Percentiles rank a stretch among this genome's conserved stretches.
Conservation (phyloP, 2,797 vertebrate species). For the Arremon aurantiirostris region DNA sequence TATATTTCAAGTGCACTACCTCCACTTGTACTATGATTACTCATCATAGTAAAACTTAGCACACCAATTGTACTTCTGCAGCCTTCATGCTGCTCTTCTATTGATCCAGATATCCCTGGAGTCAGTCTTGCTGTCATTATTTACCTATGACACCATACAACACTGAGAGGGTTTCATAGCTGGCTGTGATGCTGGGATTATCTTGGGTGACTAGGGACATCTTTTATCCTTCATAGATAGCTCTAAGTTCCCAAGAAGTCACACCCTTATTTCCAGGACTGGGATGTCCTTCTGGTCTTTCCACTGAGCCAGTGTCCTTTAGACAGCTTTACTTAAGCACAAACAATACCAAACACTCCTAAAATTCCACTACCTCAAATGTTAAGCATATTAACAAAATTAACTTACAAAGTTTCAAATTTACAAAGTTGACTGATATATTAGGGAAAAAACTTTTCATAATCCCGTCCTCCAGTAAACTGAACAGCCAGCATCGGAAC, state of each 20-base stretch:
- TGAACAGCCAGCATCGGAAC: background rate
- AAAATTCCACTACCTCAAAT: background rate
- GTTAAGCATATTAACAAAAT: background rate
- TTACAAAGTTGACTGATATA: background rate
- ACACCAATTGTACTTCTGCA: background rate
- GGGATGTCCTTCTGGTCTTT: background rate
- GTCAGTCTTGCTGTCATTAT: background rate
- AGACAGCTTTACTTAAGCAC: background rate
- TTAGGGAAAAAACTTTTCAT: background rate
- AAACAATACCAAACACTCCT: background rate
- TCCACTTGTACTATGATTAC: rapidly evolving
- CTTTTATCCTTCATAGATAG: background rate
- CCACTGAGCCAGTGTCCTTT: background rate
- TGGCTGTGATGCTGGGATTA: background rate
- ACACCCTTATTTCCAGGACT: background rate
- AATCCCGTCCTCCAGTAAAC: background rate
- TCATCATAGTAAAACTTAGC: background rate
- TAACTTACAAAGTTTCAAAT: background rate
- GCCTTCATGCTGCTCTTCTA: background rate
- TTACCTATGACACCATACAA: background rate
- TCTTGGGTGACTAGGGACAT: background rate
- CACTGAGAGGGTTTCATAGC: background rate
- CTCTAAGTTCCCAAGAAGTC: background rate
- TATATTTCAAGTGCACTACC: background rate
- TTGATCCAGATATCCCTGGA: background rate